phyloP scores from a whole-genome alignment of 2,797 vertebrate genomes.

The Pipistrellus pygmaeus region DNA sequence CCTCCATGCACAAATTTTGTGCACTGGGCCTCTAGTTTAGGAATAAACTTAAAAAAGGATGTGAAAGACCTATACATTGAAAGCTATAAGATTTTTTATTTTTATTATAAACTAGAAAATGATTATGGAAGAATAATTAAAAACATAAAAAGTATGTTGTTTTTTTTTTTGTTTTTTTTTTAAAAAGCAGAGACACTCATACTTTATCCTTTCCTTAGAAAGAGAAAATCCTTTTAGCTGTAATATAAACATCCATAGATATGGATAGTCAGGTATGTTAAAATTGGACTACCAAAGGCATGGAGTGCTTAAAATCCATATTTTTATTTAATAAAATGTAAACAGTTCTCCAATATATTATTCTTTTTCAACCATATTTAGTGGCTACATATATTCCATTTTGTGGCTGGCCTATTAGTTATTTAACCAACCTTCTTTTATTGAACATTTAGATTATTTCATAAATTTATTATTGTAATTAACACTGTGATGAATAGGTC shows the following conservation, averaged over 20 bases:
- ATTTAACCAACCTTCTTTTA: neutral
- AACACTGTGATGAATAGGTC: neutral
- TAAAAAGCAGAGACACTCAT: neutral
- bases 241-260: neutral
- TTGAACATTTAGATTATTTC: neutral
- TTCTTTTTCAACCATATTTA: constrained; percentile 23
- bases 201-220: neutral
- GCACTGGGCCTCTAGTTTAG: neutral
- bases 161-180: neutral
- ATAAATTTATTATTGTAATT: neutral
- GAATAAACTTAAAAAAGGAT: neutral
- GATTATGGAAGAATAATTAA: neutral
- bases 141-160: neutral
- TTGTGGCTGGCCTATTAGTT: neutral
- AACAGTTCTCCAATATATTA: neutral
- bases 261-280: neutral
- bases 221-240: neutral
- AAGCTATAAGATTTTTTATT: neutral
- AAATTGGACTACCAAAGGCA: neutral
- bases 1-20: no score
- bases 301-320: neutral
- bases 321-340: neutral
- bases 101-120: neutral
- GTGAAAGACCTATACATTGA: neutral
- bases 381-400: neutral